Conservation (phyloP, 2,888 invertebrate species). For the Drosophila merina region DNA sequence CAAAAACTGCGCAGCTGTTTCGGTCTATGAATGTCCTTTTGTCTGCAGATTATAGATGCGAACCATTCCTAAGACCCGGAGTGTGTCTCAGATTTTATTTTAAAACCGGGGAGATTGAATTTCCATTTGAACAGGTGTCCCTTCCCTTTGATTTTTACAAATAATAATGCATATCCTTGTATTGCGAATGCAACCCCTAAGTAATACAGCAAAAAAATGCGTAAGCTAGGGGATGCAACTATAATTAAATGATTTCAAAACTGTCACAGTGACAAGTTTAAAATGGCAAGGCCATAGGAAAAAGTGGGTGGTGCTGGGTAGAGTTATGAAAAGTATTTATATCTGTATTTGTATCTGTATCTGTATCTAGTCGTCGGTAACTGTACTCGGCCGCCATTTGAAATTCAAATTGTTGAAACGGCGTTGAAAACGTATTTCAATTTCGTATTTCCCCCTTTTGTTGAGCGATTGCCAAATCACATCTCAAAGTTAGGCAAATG, state of each 20-base stretch:
- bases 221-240: conserved; percentile 29
- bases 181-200: conserved; percentile 21
- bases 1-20: conserved; percentile 46
- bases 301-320: conserved; percentile 28
- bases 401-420: conserved; percentile 66
- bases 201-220: too few relatives aligned
- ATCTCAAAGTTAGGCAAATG: conserved; percentile 76
- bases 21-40: conserved; percentile 25
- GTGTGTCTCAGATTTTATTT: conserved; percentile 32
- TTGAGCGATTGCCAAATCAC: conserved; percentile 61
- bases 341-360: conserved; percentile 22
- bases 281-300: background rate
- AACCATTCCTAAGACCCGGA: conserved; percentile 18
- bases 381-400: conserved; percentile 60
- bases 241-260: conserved; percentile 63
- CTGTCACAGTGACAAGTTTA: conserved; percentile 60
- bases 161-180: conserved; percentile 22
- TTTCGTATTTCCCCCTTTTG: conserved; percentile 66
- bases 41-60: conserved; percentile 39
- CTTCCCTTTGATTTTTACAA: conserved; percentile 1
- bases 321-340: conserved; percentile 24
- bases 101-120: conserved; percentile 21
- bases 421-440: conserved; percentile 71
- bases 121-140: conserved; percentile 43
- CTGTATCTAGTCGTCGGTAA: conserved; percentile 11